A percentile compares a stretch with the other conserved stretches of the same genome.
Conservation (phyloP, 2,888 invertebrate species). For the Alviniconcha strummeri region DNA sequence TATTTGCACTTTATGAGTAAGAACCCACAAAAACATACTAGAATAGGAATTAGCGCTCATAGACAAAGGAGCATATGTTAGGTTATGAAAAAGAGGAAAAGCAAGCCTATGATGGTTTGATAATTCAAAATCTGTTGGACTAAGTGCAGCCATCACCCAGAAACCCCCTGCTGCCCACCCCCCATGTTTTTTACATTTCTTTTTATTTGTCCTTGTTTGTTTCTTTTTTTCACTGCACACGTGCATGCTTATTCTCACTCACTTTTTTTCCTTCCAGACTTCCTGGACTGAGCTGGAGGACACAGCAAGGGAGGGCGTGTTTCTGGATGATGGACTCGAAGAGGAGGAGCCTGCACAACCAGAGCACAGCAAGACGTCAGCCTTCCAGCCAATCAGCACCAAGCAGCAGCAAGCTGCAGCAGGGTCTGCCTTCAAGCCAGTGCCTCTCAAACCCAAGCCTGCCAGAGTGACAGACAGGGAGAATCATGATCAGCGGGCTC, state of each 20-base stretch:
- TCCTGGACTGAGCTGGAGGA: slow-evolving; percentile 25
- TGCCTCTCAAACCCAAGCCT: slow-evolving; percentile 48
- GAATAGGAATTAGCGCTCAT: no score
- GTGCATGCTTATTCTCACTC: background rate
- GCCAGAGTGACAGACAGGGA: background rate
- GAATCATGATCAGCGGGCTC: slow-evolving; percentile 25
- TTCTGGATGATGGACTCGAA: slow-evolving; percentile 1
- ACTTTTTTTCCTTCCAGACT: slow-evolving; percentile 4
- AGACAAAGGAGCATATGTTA: no score
- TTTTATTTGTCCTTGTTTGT: background rate
- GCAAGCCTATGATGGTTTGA: no score
- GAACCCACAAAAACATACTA: no score
- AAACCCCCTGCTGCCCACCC: no score
- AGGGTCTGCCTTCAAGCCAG: slow-evolving; percentile 58
- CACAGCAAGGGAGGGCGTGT: background rate
- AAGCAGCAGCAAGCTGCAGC: background rate
- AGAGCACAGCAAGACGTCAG: background rate
- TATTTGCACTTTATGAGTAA: no score
- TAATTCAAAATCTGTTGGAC: no score
- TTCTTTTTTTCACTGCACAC: background rate
- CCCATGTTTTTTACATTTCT: no score
- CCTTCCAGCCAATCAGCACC: slow-evolving; percentile 5
- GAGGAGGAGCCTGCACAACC: background rate
- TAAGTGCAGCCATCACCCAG: no score
- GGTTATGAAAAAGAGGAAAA: no score